Evolutionary conservation across 2,888 invertebrate genomes (phyloP).

Genomic region (Subacronicta megacephala): DNA sequence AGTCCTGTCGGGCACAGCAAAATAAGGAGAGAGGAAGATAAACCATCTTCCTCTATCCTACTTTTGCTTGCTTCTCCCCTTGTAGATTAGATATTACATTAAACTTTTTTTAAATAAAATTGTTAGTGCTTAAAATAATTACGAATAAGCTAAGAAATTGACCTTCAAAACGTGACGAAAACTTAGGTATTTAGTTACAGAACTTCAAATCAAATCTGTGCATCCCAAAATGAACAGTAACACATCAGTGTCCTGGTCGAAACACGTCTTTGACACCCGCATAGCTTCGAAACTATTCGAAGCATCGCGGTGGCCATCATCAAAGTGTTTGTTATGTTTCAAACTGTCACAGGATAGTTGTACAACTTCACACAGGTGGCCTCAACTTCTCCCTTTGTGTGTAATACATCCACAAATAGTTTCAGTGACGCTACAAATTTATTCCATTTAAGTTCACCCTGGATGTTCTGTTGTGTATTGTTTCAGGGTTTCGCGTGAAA

Average conservation of each 20-base stretch:
- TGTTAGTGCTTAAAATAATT: too few species aligned
- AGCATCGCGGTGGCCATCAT: conserved; percentile 39
- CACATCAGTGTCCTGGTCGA: conserved; percentile 6
- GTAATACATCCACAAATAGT: conserved; percentile 56
- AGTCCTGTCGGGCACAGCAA: too few species aligned
- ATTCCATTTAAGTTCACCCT: conserved; percentile 55
- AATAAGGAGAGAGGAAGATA: too few species aligned
- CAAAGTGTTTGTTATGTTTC: conserved; percentile 52
- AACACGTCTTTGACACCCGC: conserved; percentile 34
- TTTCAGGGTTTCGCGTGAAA: conserved; percentile 28
- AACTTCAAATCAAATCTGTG: not conserved
- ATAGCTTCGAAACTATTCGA: conserved; percentile 53
- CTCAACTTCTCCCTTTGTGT: conserved; percentile 47
- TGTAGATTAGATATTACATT: too few species aligned
- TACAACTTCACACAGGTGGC: conserved; percentile 52
- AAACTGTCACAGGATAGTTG: conserved; percentile 51
- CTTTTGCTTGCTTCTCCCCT: too few species aligned
- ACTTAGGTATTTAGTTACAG: not conserved
- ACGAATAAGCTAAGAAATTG: too few species aligned
- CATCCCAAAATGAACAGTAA: not conserved
- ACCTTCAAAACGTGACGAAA: too few species aligned
- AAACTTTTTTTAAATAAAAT: too few species aligned
- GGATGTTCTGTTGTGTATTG: conserved; percentile 28
- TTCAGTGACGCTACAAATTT: conserved; percentile 47
- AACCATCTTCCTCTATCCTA: too few species aligned